Percentiles rank a stretch among this genome's conserved stretches.
These are phyloP conservation scores for Halcyon leucocephala DNA, from an alignment of 2,797 vertebrate genomes.

Conservation along the genomic window DNA sequence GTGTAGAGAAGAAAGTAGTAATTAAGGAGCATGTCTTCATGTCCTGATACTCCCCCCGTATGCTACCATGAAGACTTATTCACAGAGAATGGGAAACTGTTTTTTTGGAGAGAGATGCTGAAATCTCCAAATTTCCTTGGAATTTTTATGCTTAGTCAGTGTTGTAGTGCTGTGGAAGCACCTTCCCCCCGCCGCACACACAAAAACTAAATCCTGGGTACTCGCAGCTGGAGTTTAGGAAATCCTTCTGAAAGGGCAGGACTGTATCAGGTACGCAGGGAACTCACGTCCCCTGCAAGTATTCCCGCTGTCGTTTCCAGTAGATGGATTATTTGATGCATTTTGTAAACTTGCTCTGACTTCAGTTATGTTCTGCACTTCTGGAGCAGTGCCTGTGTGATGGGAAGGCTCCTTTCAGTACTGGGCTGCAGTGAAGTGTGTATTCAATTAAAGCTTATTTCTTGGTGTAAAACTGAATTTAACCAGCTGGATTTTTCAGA, in stretches of 20 bases:
- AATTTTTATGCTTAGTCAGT: neutral
- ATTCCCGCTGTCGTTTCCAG: neutral
- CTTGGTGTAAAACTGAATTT: neutral
- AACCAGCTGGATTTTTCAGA: neutral
- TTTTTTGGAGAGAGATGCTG: neutral
- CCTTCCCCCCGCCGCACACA: accelerated
- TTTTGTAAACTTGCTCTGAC: neutral
- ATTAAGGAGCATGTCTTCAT: neutral
- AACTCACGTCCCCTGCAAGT: neutral
- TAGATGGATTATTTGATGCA: neutral
- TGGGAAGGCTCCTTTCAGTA: neutral
- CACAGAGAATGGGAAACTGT: neutral
- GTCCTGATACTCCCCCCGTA: neutral
- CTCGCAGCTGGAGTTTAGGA: neutral
- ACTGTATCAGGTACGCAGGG: neutral
- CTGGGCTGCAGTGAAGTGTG: neutral
- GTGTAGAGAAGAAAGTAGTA: neutral
- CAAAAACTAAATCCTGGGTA: neutral
- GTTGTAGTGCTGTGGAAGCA: neutral
- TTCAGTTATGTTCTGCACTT: neutral
- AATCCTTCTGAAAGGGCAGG: neutral
- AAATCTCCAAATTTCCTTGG: neutral
- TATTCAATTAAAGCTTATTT: neutral
- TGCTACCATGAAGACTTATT: neutral
- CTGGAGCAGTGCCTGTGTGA: neutral